A percentile compares a stretch with the other conserved stretches of the same genome.
These are phyloP conservation scores for Linurgus olivaceus DNA, from an alignment of 2,797 vertebrate genomes.

Conservation along the genomic window DNA sequence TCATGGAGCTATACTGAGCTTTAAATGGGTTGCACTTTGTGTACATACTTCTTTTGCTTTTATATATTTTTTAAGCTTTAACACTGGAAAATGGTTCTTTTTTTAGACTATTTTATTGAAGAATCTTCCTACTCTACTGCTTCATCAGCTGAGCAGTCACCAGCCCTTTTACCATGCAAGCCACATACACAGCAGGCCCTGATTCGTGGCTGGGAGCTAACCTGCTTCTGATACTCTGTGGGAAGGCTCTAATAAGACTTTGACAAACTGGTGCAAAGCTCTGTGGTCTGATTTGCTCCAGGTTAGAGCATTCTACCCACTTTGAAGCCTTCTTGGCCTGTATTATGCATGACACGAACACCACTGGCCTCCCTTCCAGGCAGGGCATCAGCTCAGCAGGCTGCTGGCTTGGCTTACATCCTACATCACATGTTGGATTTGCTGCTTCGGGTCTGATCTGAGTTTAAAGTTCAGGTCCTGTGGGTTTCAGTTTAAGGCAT, in stretches of 20 bases:
- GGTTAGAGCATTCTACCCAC: background rate
- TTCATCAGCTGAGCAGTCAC: background rate
- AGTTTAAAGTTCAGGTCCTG: background rate
- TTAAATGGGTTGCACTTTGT: background rate
- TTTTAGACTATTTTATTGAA: background rate
- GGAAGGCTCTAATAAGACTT: background rate
- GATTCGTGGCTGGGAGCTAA: background rate
- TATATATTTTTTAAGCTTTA: background rate
- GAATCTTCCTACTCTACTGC: background rate
- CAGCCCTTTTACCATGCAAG: background rate
- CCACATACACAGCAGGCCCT: background rate
- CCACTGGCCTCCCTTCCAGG: background rate
- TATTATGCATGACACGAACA: background rate
- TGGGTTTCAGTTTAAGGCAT: constrained; percentile 15
- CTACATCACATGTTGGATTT: background rate
- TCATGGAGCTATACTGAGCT: background rate
- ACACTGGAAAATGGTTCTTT: background rate
- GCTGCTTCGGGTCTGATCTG: background rate
- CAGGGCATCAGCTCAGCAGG: background rate
- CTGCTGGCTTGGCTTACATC: background rate
- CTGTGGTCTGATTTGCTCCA: background rate
- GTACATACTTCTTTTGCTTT: background rate
- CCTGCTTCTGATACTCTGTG: background rate
- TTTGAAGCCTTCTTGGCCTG: background rate
- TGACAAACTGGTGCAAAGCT: background rate